These are phyloP conservation scores for Bryconaethiops microstoma DNA, from an alignment of 2,797 vertebrate genomes.

Conservation along the genomic window DNA sequence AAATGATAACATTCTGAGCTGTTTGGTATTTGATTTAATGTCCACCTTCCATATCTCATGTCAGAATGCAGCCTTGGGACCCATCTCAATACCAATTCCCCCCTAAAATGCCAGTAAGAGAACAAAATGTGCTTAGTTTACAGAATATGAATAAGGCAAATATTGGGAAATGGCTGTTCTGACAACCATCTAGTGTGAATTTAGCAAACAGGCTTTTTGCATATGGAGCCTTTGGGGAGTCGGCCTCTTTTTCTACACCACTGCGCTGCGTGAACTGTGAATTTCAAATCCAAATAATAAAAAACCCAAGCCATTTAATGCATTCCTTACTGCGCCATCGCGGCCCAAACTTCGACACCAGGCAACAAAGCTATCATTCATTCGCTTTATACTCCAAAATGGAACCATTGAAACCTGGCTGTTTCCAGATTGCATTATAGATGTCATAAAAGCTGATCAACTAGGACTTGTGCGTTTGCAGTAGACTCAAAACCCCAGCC, in stretches of 20 bases:
- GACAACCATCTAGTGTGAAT: background rate
- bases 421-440: too few species aligned
- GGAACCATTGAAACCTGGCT: background rate
- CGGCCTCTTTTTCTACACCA: background rate
- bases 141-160: constrained; percentile 11
- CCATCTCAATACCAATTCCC: background rate
- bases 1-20: background rate
- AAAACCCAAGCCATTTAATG: background rate
- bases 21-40: background rate
- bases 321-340: background rate
- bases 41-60: constrained; percentile 1
- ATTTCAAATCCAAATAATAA: background rate
- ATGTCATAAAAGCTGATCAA: background rate
- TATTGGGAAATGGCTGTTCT: background rate
- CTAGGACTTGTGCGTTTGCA: background rate
- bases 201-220: background rate
- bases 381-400: too few species aligned
- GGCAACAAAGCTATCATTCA: background rate
- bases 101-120: background rate
- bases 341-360: too few species aligned
- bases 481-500: background rate
- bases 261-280: background rate
- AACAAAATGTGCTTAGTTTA: background rate
- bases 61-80: background rate
- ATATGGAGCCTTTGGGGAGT: background rate